phyloP scores from a whole-genome alignment of 2,113 vertebrate species.

The Petromus typicus region DNA sequence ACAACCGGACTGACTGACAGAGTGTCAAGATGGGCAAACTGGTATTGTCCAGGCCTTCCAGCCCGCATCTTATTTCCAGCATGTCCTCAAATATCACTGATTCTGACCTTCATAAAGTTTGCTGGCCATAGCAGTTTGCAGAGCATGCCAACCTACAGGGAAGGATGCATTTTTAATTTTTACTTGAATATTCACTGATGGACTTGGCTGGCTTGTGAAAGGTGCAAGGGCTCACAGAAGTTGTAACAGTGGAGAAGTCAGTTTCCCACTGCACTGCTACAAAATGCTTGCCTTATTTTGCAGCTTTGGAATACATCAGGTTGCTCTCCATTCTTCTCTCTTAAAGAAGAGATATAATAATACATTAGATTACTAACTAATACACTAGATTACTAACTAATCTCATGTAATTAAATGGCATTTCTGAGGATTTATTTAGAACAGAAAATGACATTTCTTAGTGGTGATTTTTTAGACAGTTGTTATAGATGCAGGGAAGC shows the following conservation, averaged over 20 bases:
- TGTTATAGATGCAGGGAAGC: not conserved
- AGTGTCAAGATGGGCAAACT: not conserved
- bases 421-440: not conserved
- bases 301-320: not conserved
- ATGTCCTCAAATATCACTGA: not conserved
- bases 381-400: not conserved
- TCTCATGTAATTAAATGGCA: not conserved
- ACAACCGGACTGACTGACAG: not conserved
- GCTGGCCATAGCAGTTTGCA: not conserved
- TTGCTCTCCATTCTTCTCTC: not conserved
- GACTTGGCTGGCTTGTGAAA: not conserved
- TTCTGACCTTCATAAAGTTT: not conserved
- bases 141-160: not conserved
- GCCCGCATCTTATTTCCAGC: too few species aligned
- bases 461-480: not conserved
- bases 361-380: not conserved
- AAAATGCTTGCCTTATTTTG: not conserved
- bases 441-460: not conserved
- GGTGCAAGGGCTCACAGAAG: not conserved
- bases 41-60: not conserved
- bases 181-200: not conserved
- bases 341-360: not conserved
- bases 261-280: fast-evolving
- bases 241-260: not conserved
- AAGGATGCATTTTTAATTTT: not conserved